These are phyloP conservation scores for Acanthurus leucopareius DNA, from an alignment of 2,797 vertebrate genomes.

Conservation along the genomic window DNA sequence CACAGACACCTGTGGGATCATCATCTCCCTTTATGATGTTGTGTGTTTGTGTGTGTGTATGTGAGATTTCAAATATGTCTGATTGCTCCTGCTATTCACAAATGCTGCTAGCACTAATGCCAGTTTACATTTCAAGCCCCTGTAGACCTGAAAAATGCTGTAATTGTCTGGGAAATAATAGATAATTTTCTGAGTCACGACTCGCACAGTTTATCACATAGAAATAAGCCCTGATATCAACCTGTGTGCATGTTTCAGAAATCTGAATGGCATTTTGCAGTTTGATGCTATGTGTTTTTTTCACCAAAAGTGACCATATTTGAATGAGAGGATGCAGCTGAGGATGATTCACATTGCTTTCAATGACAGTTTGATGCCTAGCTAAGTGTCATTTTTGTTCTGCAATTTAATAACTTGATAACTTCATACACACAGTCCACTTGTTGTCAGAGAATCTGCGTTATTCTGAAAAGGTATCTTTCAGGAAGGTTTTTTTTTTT, in stretches of 20 bases:
- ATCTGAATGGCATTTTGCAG: no score
- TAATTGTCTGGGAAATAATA: slow-evolving; percentile 27
- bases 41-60: slow-evolving; percentile 18
- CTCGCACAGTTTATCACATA: not conserved
- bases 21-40: slow-evolving; percentile 16
- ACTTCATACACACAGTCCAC: not conserved
- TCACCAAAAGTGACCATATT: no score
- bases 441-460: slow-evolving; percentile 20
- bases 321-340: no score
- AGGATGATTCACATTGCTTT: no score
- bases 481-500: slow-evolving; percentile 32
- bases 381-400: not conserved
- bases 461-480: slow-evolving; percentile 22
- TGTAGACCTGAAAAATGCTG: slow-evolving; percentile 20
- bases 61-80: slow-evolving; percentile 4
- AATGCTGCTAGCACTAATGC: not conserved
- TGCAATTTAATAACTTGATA: not conserved
- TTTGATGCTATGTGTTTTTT: not conserved
- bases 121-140: not conserved
- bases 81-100: slow-evolving; percentile 5
- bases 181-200: slow-evolving; percentile 4
- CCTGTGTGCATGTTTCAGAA: no score
- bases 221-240: not conserved
- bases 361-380: no score
- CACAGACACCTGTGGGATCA: slow-evolving; percentile 54